These are phyloP conservation scores for Oryctolagus cuniculus DNA, from an alignment of 2,113 vertebrate genomes.

Conservation along the genomic window mOryCun1.1 NC_091453.1:71938501-71939000, in stretches of 20 bases:
- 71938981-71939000: conserved; percentile 50
- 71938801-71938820: not conserved
- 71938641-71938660: conserved; percentile 32
- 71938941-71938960: conserved; percentile 40
- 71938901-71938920: conserved; percentile 52
- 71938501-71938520: conserved; percentile 37
- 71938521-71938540: not conserved
- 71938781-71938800: conserved; percentile 25
- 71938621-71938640: conserved; percentile 3
- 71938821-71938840: conserved; percentile 4
- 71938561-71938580: conserved; percentile 11
- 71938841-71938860: not conserved
- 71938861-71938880: not conserved
- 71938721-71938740: conserved; percentile 57
- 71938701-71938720: conserved; percentile 9
- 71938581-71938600: conserved; percentile 26
- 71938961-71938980: conserved; percentile 28
- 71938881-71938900: conserved; percentile 27
- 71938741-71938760: not conserved
- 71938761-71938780: conserved; percentile 50
- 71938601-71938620: not conserved
- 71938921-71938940: conserved; percentile 49
- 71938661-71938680: conserved; percentile 57
- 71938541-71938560: not conserved
- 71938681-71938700: not conserved